Evolutionary conservation across 2,113 vertebrate genomes (phyloP).

Genomic region (Oncorhynchus mykiss): DNA sequence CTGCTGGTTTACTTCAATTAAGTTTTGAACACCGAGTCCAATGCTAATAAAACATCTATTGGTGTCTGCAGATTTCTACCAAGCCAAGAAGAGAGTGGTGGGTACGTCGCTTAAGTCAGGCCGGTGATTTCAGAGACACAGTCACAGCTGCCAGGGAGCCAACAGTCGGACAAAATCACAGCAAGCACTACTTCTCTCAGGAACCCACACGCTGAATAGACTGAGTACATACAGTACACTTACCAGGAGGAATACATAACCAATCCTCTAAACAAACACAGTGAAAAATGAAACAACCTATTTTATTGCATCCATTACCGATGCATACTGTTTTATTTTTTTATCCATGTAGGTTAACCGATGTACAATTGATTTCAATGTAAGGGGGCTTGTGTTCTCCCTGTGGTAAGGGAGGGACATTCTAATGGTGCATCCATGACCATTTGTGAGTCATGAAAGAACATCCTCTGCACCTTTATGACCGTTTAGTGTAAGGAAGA

Average conservation of each 20-base stretch:
- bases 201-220: constrained; percentile 41
- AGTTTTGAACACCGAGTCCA: background rate
- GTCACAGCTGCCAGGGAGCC: constrained; percentile 4
- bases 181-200: constrained; percentile 45
- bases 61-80: constrained; percentile 84
- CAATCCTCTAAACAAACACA: constrained; percentile 1
- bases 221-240: constrained; percentile 10
- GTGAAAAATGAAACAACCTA: background rate
- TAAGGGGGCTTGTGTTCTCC: constrained; percentile 21
- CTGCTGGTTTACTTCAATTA: background rate
- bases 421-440: constrained; percentile 30
- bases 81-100: constrained; percentile 77
- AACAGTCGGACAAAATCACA: constrained; percentile 22
- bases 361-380: constrained; percentile 3
- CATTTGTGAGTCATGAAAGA: background rate
- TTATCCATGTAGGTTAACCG: too few species aligned
- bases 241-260: constrained; percentile 2
- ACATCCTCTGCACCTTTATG: too few species aligned
- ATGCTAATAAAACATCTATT: constrained; percentile 17
- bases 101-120: constrained; percentile 72
- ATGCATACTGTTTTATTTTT: too few species aligned
- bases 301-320: too few species aligned
- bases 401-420: constrained; percentile 43
- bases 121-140: constrained; percentile 62
- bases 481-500: constrained; percentile 3